Percentiles rank a stretch among this genome's conserved stretches.
Evolutionary conservation across 2,888 invertebrate species (phyloP).

Genomic region (Eupithecia insigniata): DNA sequence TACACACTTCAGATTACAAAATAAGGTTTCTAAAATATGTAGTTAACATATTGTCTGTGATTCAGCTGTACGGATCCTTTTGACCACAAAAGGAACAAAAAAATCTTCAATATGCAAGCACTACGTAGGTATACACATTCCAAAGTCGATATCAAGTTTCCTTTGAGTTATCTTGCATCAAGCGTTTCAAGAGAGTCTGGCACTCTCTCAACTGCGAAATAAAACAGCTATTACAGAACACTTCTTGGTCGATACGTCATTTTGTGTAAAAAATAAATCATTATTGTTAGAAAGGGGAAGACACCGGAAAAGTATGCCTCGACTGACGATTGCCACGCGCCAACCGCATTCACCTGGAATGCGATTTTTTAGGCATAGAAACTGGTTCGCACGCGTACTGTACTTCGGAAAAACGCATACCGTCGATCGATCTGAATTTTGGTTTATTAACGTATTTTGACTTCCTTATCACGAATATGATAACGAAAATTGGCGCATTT

Average conservation of each 20-base stretch:
- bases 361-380: conserved; percentile 54
- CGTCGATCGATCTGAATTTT: too few species aligned
- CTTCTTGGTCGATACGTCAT: conserved; percentile 40
- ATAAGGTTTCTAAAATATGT: too few species aligned
- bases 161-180: neutral
- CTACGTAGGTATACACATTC: neutral
- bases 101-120: neutral
- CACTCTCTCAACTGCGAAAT: neutral
- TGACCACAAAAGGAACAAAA: neutral
- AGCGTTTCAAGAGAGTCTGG: neutral
- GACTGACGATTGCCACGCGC: conserved; percentile 67
- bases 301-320: conserved; percentile 57
- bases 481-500: too few species aligned
- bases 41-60: too few species aligned
- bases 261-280: conserved; percentile 37
- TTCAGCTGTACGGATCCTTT: neutral
- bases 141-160: neutral
- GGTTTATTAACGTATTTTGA: too few species aligned
- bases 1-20: too few species aligned
- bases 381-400: neutral
- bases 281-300: conserved; percentile 53
- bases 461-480: too few species aligned
- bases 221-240: neutral
- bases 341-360: conserved; percentile 67
- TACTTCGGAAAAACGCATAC: too few species aligned